Conservation (phyloP, 2,888 invertebrate species). For the Calliphora vomitoria region DNA sequence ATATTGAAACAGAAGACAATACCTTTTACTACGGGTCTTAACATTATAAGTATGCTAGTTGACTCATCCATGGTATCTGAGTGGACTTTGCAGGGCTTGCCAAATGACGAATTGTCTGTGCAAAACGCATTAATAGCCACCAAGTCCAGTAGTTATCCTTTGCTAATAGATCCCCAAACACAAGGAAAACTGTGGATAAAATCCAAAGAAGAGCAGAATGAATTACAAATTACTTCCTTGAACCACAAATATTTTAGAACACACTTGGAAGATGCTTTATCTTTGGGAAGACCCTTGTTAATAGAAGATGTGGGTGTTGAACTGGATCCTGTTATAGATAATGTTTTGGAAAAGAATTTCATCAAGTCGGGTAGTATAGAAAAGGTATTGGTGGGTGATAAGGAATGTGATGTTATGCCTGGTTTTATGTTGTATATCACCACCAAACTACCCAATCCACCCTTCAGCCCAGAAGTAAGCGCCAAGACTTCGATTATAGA, state of each 20-base stretch:
- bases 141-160: constrained; percentile 96
- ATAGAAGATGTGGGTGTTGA: constrained; percentile 98
- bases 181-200: constrained; percentile 99
- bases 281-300: constrained; percentile 93
- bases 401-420: constrained; percentile 98
- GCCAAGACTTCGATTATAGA: constrained; percentile 98
- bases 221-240: constrained; percentile 95
- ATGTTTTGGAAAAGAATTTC: constrained; percentile 98
- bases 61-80: constrained; percentile 96
- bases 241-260: constrained; percentile 98
- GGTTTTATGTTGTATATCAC: constrained; percentile 98
- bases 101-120: constrained; percentile 97
- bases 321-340: constrained; percentile 97
- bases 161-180: constrained; percentile 97
- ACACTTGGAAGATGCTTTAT: constrained; percentile 94
- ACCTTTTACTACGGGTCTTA: constrained; percentile 93
- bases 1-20: constrained; percentile 91
- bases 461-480: constrained; percentile 98
- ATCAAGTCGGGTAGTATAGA: constrained; percentile 98
- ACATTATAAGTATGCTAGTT: constrained; percentile 95
- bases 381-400: constrained; percentile 97
- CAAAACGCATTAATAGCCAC: constrained; percentile 98
- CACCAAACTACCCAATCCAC: constrained; percentile 97
- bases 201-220: constrained; percentile 95
- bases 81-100: constrained; percentile 98